These are phyloP conservation scores for Magallana ariakensis DNA, from an alignment of 1,140 invertebrate genomes.

Conservation along the genomic window DNA sequence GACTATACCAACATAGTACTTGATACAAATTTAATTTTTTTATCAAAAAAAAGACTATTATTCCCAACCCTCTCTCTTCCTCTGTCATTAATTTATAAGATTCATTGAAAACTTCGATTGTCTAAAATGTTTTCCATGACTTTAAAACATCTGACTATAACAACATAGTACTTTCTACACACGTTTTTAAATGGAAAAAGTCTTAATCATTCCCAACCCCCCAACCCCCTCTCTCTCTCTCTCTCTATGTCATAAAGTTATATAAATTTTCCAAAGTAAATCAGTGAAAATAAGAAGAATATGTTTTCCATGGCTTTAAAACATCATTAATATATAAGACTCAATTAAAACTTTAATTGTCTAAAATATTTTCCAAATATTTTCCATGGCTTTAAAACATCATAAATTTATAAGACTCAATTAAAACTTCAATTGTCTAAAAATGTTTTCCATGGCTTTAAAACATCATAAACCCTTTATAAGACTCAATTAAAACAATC, in stretches of 20 bases:
- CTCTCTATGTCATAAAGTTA: constrained; percentile 11
- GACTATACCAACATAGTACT: no score
- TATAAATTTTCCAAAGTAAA: constrained; percentile 8
- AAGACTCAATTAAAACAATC: neutral
- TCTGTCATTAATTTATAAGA: no score
- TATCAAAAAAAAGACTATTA: no score
- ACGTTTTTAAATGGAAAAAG: neutral
- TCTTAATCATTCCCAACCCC: neutral
- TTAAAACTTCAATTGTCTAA: neutral
- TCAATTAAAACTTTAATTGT: neutral
- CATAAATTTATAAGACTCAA: neutral
- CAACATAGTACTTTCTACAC: no score
- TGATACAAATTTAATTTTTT: no score
- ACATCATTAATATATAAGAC: constrained; percentile 15
- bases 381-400: neutral
- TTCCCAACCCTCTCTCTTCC: no score
- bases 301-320: neutral
- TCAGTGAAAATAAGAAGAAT: neutral
- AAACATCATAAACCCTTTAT: neutral
- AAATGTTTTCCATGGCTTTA: neutral
- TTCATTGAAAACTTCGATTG: no score
- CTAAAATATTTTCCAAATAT: neutral
- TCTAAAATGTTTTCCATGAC: no score
- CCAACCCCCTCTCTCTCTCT: constrained; percentile 6
- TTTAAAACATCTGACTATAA: no score